Percentiles rank a stretch among this genome's conserved stretches.
Conservation (phyloP, 2,888 invertebrate genomes). For the Microctonus brassicae region DNA sequence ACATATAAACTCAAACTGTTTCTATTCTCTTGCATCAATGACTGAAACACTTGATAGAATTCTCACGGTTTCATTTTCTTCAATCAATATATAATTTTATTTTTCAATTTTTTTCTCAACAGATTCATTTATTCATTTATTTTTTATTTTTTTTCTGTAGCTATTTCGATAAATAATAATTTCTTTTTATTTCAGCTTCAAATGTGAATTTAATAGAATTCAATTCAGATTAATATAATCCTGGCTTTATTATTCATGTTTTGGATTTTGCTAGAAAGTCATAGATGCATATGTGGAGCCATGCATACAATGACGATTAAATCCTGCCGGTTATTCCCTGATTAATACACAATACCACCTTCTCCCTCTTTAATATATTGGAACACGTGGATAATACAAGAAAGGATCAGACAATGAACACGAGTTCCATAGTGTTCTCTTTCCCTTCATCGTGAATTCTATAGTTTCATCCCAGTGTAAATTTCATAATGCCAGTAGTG, state of each 20-base stretch:
- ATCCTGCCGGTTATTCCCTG: background rate
- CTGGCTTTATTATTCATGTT: background rate
- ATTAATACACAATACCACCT: slow-evolving; percentile 6
- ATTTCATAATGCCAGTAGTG: slow-evolving; percentile 28
- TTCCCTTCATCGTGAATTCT: background rate
- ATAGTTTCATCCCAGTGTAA: background rate
- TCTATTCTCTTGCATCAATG: background rate
- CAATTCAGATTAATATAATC: background rate
- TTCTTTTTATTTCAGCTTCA: background rate
- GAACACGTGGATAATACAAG: slow-evolving; percentile 1
- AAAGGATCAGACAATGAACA: slow-evolving; percentile 17
- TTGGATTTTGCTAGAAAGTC: background rate
- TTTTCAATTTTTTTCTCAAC: background rate
- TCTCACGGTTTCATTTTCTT: background rate
- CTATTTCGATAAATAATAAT: background rate
- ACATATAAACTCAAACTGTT: background rate
- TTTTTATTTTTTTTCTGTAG: background rate
- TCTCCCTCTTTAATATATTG: background rate
- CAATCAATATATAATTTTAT: background rate
- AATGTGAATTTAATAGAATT: background rate
- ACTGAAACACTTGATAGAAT: background rate
- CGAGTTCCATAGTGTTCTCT: background rate
- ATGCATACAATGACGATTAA: background rate
- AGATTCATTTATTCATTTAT: background rate
- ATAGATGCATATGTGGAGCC: background rate